Conservation (phyloP, 2,113 vertebrate genomes). For the Pseudopodoces humilis region DNA sequence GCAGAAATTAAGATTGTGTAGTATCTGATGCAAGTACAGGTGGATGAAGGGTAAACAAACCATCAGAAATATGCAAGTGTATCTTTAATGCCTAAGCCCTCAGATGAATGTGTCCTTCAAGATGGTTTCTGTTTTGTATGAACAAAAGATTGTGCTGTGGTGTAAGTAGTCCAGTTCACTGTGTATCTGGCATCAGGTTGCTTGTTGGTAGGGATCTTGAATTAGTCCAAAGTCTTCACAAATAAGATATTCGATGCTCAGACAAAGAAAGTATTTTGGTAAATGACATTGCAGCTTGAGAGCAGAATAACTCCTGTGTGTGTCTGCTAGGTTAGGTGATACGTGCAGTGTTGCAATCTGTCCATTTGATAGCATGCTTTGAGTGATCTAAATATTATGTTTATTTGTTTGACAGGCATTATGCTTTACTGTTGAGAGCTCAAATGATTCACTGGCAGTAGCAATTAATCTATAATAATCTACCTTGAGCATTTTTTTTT, state of each 20-base stretch:
- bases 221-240: not conserved
- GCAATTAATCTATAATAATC: not conserved
- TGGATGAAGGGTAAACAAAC: not conserved
- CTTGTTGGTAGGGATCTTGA: not conserved
- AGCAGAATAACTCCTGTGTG: conserved; percentile 15
- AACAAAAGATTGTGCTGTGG: not conserved
- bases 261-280: conserved; percentile 16
- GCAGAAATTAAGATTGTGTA: not conserved
- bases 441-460: not conserved
- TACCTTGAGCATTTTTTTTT: not conserved
- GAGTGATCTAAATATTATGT: conserved; percentile 9
- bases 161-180: not conserved
- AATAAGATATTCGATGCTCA: not conserved
- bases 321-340: not conserved
- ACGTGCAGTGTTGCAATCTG: not conserved
- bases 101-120: not conserved
- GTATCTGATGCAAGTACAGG: not conserved
- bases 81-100: not conserved
- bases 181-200: not conserved
- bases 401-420: conserved; percentile 31
- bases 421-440: not conserved
- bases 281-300: not conserved
- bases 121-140: not conserved
- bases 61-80: not conserved
- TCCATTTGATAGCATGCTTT: conserved; percentile 13